A percentile compares a stretch with the other conserved stretches of the same genome.
Evolutionary conservation across 2,888 invertebrate species (phyloP).

Genomic region (Amphipoea lucens): DNA sequence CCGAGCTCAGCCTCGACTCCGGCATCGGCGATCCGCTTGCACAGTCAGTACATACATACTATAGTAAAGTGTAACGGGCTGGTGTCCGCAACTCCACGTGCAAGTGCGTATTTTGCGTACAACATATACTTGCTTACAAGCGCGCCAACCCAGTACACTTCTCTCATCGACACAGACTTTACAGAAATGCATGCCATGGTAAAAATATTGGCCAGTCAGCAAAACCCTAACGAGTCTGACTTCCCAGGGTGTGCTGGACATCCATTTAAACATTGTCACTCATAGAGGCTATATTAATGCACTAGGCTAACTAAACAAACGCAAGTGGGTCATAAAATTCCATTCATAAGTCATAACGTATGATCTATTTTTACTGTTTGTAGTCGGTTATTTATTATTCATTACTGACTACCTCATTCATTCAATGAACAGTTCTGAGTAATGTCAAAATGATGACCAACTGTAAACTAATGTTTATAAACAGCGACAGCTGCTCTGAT

Average conservation of each 20-base stretch:
- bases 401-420: background rate
- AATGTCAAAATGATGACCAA: background rate
- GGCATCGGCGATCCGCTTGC: slow-evolving; percentile 92
- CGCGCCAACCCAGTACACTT: background rate
- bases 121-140: background rate
- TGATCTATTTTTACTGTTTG: background rate
- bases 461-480: slow-evolving; percentile 40
- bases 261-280: background rate
- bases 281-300: background rate
- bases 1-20: slow-evolving; percentile 95
- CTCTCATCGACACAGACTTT: background rate
- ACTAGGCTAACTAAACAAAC: background rate
- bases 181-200: background rate
- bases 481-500: slow-evolving; percentile 24
- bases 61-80: background rate
- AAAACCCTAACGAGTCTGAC: background rate
- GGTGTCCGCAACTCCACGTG: background rate
- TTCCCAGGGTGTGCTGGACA: background rate
- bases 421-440: background rate
- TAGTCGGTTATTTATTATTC: background rate
- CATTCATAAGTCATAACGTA: background rate
- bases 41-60: slow-evolving; percentile 77
- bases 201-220: background rate
- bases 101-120: background rate
- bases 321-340: background rate